phyloP scores from a whole-genome alignment of 2,113 vertebrate species.

The Anolis sagrei region DNA sequence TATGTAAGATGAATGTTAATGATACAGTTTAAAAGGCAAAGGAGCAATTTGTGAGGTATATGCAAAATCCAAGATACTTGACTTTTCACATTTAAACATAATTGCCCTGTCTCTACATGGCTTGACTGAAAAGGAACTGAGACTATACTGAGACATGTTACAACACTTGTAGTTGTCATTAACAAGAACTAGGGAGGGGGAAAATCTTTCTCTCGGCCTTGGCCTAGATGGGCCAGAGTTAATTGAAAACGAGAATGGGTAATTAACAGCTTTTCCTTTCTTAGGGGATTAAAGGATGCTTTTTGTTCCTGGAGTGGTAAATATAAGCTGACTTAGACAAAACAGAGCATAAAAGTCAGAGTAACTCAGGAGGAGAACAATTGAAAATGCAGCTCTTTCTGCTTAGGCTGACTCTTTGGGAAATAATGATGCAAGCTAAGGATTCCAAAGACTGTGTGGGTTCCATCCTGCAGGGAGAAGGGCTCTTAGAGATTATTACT shows the following conservation, averaged over 20 bases:
- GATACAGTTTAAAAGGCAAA: background rate
- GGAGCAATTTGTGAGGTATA: too few relatives aligned
- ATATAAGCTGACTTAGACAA: conserved; percentile 48
- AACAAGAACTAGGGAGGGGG: conserved; percentile 47
- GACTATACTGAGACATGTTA: background rate
- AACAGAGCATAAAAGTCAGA: conserved; percentile 14
- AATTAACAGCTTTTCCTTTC: conserved; percentile 55
- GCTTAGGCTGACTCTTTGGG: conserved; percentile 26
- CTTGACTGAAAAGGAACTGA: background rate
- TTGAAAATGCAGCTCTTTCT: conserved; percentile 32
- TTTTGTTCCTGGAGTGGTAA: conserved; percentile 48
- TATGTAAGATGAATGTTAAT: background rate
- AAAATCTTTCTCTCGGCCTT: conserved; percentile 34
- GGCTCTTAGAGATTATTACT: conserved; percentile 37
- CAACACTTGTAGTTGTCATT: background rate
- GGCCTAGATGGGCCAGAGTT: conserved; percentile 24
- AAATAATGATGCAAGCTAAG: conserved; percentile 23
- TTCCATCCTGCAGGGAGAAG: conserved; percentile 1
- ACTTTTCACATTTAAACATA: background rate
- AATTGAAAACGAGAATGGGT: conserved; percentile 58
- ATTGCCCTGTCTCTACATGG: background rate
- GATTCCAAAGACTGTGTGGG: conserved; percentile 41
- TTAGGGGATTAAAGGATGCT: conserved; percentile 45
- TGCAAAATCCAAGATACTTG: background rate
- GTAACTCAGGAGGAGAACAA: conserved; percentile 35